Evolutionary conservation across 1,140 invertebrate species (phyloP).

Genomic region (Chironomus tepperi): DNA sequence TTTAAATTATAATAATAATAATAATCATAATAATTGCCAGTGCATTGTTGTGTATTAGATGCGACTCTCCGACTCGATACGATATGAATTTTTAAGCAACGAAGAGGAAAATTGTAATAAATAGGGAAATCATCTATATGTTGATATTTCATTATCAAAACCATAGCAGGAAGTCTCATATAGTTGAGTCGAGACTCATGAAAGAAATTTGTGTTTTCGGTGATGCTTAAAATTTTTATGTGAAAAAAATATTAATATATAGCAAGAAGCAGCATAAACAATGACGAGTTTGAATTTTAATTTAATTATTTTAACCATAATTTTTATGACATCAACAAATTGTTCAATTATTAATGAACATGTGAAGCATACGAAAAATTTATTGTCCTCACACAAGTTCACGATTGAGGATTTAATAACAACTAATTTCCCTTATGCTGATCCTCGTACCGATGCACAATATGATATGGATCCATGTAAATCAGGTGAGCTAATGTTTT

Average conservation of each 20-base stretch:
- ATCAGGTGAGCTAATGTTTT: not conserved
- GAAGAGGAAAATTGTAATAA: too few species aligned
- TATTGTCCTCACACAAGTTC: not conserved
- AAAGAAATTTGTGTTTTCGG: not conserved
- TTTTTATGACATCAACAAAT: not conserved
- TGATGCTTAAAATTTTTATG: not conserved
- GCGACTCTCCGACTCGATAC: too few species aligned
- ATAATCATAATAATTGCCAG: not conserved
- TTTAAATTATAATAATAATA: not conserved
- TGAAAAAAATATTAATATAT: not conserved
- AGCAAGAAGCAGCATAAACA: not conserved
- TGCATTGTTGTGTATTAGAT: too few species aligned
- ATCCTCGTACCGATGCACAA: not conserved
- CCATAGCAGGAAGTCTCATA: not conserved
- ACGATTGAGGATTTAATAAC: not conserved
- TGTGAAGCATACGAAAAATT: not conserved
- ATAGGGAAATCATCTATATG: not conserved
- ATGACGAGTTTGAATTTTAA: not conserved
- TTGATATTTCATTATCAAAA: conserved; percentile 2
- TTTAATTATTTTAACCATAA: not conserved
- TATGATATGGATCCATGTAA: conserved; percentile 18
- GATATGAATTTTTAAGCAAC: too few species aligned
- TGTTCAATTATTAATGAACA: not conserved
- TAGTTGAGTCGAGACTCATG: not conserved
- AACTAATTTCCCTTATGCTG: not conserved